Conservation (phyloP, 2,888 invertebrate species). For the Heteromyza rotundicornis region DNA sequence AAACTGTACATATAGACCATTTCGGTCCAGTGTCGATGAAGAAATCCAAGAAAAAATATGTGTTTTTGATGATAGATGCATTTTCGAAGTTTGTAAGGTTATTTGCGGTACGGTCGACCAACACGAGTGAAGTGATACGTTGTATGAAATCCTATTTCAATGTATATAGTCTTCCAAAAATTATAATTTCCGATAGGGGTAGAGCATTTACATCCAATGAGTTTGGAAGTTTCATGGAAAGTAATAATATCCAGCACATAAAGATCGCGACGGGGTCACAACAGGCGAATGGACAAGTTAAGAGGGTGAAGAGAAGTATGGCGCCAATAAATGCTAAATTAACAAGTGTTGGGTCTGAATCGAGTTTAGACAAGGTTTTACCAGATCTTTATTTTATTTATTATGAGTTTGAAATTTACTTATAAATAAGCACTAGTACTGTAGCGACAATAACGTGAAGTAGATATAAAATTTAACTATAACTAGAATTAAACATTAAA, state of each 20-base stretch:
- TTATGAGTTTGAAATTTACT: too few species aligned
- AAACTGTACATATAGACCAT: not conserved
- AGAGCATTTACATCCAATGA: not conserved
- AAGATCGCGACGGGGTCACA: not conserved
- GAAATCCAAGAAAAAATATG: not conserved
- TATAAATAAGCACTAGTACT: too few species aligned
- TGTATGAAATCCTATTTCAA: too few species aligned
- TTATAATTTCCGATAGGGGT: not conserved
- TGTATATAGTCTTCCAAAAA: too few species aligned
- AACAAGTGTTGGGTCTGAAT: not conserved
- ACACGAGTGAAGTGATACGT: not conserved
- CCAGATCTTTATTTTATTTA: too few species aligned
- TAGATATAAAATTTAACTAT: too few species aligned
- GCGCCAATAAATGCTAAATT: not conserved
- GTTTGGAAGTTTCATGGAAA: not conserved
- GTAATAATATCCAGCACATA: not conserved
- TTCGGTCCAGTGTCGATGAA: not conserved
- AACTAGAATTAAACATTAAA: too few species aligned
- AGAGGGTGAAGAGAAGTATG: not conserved
- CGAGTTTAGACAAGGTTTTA: not conserved
- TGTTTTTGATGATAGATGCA: slow-evolving; percentile 1
- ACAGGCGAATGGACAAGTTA: not conserved
- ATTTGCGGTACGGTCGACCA: not conserved
- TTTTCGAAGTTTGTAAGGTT: slow-evolving; percentile 7
- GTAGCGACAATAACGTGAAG: too few species aligned